These are phyloP conservation scores for Hirtodrosophila trivittata DNA, from an alignment of 2,888 invertebrate genomes.

Conservation along the genomic window DNA sequence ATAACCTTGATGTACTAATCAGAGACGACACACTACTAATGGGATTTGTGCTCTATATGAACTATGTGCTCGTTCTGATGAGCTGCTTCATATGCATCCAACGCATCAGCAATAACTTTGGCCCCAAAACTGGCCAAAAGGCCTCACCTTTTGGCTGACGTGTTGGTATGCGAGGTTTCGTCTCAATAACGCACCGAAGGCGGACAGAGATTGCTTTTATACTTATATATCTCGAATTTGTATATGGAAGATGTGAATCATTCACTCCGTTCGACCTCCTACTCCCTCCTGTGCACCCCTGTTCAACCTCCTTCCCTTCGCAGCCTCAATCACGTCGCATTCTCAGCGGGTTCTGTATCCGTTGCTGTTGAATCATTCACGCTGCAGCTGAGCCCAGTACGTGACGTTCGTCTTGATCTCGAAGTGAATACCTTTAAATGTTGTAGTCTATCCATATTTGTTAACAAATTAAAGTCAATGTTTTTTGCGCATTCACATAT, in stretches of 20 bases:
- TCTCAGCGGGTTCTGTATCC: conserved; percentile 46
- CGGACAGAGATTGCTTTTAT: conserved; percentile 29
- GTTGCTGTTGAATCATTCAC: conserved; percentile 45
- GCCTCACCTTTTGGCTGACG: conserved; percentile 42
- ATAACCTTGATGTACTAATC: conserved; percentile 25
- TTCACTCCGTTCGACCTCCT: conserved; percentile 21
- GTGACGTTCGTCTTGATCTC: conserved; percentile 43
- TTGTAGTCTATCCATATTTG: conserved; percentile 23
- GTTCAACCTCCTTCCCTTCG: background rate
- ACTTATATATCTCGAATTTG: conserved; percentile 2
- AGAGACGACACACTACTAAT: conserved; percentile 35
- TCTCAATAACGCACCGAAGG: conserved; percentile 46
- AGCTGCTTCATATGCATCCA: conserved; percentile 35
- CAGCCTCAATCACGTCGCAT: conserved; percentile 63
- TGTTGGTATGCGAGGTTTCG: conserved; percentile 54
- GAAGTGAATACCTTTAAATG: conserved; percentile 9
- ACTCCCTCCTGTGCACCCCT: background rate
- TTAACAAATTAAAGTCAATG: conserved; percentile 8
- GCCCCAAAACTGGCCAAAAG: conserved; percentile 1
- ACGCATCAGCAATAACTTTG: conserved; percentile 16
- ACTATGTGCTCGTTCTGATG: conserved; percentile 42
- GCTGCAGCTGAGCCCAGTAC: conserved; percentile 33
- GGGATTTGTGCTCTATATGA: conserved; percentile 42
- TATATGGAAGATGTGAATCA: conserved; percentile 33
- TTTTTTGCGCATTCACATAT: no score